These are phyloP conservation scores for Platalea minor DNA, from an alignment of 2,797 vertebrate species.

Conservation along the genomic window DNA sequence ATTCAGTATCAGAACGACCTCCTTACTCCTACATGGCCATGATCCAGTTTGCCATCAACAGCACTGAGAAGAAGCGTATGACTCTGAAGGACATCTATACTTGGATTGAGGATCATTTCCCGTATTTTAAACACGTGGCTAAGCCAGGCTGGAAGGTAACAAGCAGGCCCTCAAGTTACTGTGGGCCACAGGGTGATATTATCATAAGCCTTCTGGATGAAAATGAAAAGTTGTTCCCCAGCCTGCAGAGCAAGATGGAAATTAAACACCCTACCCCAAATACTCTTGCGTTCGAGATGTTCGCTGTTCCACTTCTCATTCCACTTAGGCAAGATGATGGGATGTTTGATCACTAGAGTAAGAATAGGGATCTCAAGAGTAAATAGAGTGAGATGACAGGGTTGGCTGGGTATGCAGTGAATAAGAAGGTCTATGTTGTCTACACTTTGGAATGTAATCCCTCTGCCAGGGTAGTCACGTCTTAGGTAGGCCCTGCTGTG, in stretches of 20 bases:
- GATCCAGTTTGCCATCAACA: slow-evolving; percentile 99
- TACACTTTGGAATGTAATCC: background rate
- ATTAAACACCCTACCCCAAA: background rate
- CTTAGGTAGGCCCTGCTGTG: background rate
- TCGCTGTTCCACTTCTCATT: background rate
- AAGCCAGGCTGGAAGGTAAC: slow-evolving; percentile 97
- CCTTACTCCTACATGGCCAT: slow-evolving; percentile 98
- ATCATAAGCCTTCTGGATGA: background rate
- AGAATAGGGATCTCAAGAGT: background rate
- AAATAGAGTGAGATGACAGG: background rate
- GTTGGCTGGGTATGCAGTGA: background rate
- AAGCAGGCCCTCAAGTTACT: background rate
- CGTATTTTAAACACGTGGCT: slow-evolving; percentile 90
- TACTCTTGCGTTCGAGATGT: background rate
- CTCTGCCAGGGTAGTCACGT: background rate
- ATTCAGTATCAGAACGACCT: slow-evolving; percentile 81
- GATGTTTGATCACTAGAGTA: background rate
- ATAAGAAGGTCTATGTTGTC: background rate
- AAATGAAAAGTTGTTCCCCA: background rate
- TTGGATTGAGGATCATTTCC: slow-evolving; percentile 96
- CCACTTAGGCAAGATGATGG: background rate
- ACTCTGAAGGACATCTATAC: slow-evolving; percentile 95
- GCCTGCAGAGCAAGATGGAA: background rate
- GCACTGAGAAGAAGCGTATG: slow-evolving; percentile 86
- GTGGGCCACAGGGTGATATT: background rate